Percentiles rank a stretch among this genome's conserved stretches.
Conservation (phyloP, 2,888 invertebrate genomes). For the Andricus curvator region DNA sequence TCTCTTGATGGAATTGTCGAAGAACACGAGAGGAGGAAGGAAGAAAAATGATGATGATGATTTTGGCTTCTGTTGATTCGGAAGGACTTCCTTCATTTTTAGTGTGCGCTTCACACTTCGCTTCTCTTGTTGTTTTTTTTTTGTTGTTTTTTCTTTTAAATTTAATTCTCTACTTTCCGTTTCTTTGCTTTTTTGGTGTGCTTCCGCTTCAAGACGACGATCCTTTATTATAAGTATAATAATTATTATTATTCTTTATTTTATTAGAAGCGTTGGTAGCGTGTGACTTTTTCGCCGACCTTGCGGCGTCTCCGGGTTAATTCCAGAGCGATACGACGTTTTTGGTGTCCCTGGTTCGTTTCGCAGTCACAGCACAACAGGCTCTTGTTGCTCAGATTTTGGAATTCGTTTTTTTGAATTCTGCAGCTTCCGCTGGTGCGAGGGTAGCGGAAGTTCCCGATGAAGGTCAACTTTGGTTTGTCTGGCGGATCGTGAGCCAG, state of each 20-base stretch:
- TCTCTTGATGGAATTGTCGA: background rate
- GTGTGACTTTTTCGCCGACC: slow-evolving; percentile 66
- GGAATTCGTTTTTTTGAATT: slow-evolving; percentile 41
- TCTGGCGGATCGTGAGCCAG: slow-evolving; percentile 57
- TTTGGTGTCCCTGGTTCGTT: slow-evolving; percentile 57
- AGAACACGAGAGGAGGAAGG: slow-evolving; percentile 5
- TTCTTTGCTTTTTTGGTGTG: slow-evolving; percentile 39
- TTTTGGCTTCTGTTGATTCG: slow-evolving; percentile 50
- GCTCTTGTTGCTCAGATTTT: slow-evolving; percentile 46
- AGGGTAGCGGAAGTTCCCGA: slow-evolving; percentile 55
- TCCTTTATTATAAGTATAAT: background rate
- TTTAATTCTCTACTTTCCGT: slow-evolving; percentile 42
- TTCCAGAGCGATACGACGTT: slow-evolving; percentile 59
- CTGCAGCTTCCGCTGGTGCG: slow-evolving; percentile 33
- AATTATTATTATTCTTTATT: slow-evolving; percentile 42
- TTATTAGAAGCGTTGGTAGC: slow-evolving; percentile 68
- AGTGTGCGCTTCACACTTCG: slow-evolving; percentile 38
- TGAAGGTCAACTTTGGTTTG: slow-evolving; percentile 66
- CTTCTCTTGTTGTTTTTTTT: background rate
- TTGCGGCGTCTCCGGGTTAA: slow-evolving; percentile 64
- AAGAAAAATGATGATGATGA: slow-evolving; percentile 44
- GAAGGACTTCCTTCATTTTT: slow-evolving; percentile 45
- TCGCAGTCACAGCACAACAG: slow-evolving; percentile 62
- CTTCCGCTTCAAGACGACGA: slow-evolving; percentile 12
- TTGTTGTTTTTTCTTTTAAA: background rate